Percentiles rank a stretch among this genome's conserved stretches.
Conservation (phyloP, 2,113 vertebrate genomes). For the Mionectes macconnelli region DNA sequence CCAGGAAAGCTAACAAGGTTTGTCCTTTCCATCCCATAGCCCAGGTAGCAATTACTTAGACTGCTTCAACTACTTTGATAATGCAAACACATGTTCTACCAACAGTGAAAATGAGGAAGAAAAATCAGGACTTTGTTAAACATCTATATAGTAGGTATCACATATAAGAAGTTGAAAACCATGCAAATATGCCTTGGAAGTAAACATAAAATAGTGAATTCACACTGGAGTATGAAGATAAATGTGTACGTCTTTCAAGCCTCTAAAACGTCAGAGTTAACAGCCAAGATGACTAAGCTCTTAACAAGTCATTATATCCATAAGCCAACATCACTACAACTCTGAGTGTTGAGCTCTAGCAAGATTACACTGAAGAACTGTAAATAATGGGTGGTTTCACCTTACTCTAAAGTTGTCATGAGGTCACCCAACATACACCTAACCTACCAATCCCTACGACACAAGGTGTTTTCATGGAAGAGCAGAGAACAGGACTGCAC, state of each 20-base stretch:
- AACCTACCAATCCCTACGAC: neutral
- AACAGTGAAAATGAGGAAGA: neutral
- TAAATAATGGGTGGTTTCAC: neutral
- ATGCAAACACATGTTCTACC: neutral
- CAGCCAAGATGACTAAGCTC: neutral
- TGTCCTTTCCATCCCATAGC: neutral
- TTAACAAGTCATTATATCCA: neutral
- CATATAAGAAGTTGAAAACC: neutral
- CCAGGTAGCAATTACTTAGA: neutral
- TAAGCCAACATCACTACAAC: neutral
- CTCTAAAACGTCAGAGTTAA: neutral
- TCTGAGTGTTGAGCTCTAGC: neutral
- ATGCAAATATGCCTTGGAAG: neutral
- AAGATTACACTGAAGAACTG: neutral
- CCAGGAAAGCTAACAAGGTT: neutral
- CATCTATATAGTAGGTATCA: neutral
- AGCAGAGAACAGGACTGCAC: neutral
- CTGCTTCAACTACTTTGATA: neutral
- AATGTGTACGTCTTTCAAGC: neutral
- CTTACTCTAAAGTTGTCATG: neutral
- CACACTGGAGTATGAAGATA: neutral
- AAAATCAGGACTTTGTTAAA: neutral
- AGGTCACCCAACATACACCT: neutral
- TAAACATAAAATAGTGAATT: neutral
- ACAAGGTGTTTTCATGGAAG: neutral